phyloP scores from a whole-genome alignment of 2,888 invertebrate species.

The Megastigmus dorsalis region DNA sequence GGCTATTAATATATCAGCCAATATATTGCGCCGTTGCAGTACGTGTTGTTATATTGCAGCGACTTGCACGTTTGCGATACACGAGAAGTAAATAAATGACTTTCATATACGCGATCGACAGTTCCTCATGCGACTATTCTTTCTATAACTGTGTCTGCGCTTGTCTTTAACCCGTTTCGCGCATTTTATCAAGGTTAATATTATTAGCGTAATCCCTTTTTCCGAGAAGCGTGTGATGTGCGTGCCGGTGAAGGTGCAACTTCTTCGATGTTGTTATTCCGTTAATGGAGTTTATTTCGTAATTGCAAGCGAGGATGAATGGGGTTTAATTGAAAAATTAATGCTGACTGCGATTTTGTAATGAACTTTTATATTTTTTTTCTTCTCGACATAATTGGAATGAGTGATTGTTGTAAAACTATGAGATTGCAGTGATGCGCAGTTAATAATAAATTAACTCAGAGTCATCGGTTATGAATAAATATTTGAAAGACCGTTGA shows the following conservation, averaged over 20 bases:
- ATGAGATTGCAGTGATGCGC: too few species aligned
- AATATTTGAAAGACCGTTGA: too few species aligned
- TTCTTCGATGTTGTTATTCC: too few species aligned
- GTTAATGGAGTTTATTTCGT: conserved; percentile 12
- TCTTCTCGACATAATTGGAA: background rate
- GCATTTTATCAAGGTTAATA: conserved; percentile 39
- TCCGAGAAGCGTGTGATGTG: background rate
- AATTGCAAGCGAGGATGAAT: background rate
- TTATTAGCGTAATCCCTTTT: conserved; percentile 33
- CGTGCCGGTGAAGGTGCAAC: too few species aligned
- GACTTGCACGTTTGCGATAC: background rate
- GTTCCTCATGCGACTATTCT: background rate
- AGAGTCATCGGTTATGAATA: too few species aligned
- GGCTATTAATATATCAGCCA: conserved; percentile 5
- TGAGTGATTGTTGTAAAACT: too few species aligned
- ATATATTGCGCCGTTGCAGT: background rate
- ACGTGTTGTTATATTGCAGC: background rate
- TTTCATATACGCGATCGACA: conserved; percentile 31
- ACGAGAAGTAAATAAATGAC: conserved; percentile 23
- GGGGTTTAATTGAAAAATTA: conserved; percentile 12
- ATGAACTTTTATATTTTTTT: conserved; percentile 8
- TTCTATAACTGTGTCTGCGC: background rate
- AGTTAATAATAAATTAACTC: too few species aligned
- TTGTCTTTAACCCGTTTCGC: conserved; percentile 3
- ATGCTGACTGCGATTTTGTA: background rate